phyloP scores from a whole-genome alignment of 2,113 vertebrate species.

The Tetrax tetrax region DNA sequence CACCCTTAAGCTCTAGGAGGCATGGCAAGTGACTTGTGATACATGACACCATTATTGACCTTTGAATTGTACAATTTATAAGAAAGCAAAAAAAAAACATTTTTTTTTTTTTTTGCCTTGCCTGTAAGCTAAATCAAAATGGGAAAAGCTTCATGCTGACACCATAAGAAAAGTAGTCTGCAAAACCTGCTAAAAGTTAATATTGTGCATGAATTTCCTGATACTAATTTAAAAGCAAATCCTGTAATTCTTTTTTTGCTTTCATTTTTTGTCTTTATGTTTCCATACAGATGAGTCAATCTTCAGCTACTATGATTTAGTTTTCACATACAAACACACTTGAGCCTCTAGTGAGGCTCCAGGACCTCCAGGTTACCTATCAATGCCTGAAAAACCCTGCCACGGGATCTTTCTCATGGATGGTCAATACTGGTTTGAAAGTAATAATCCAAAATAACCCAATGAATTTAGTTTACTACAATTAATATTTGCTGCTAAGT shows the following conservation, averaged over 20 bases:
- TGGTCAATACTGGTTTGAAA: background rate
- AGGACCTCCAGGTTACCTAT: fast-evolving
- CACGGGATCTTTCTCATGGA: background rate
- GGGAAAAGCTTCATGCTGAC: background rate
- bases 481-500: background rate
- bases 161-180: background rate
- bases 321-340: background rate
- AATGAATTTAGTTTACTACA: background rate
- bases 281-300: background rate
- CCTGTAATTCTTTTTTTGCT: background rate
- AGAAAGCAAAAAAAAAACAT: background rate
- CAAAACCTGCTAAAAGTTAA: background rate
- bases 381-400: background rate
- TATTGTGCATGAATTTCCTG: background rate
- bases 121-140: background rate
- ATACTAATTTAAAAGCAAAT: background rate
- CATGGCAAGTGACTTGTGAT: constrained; percentile 49
- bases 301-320: background rate
- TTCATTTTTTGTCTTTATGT: background rate
- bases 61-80: constrained; percentile 54
- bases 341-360: background rate
- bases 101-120: background rate
- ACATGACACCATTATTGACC: constrained; percentile 64
- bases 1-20: constrained; percentile 42
- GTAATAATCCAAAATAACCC: background rate